phyloP scores from a whole-genome alignment of 1,140 invertebrate genomes.

The Ephestia elutella region DNA sequence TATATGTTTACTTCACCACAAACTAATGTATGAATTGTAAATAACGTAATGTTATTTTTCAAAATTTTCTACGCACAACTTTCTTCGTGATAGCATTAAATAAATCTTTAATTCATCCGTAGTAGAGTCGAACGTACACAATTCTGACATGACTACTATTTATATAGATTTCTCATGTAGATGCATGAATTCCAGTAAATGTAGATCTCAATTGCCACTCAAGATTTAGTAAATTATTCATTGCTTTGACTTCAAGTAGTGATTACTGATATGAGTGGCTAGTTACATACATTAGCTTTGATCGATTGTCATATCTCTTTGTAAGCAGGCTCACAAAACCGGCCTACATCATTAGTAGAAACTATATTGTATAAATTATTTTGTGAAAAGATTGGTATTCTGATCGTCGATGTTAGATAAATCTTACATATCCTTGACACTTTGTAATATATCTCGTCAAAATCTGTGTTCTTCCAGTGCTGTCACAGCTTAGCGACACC shows the following conservation, averaged over 20 bases:
- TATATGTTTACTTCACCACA: slow-evolving; percentile 36
- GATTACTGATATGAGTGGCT: too few species aligned
- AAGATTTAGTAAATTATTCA: not conserved
- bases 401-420: slow-evolving; percentile 54
- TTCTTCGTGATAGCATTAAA: slow-evolving; percentile 50
- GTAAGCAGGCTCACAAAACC: not conserved
- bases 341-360: not conserved
- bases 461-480: slow-evolving; percentile 66
- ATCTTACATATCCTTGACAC: slow-evolving; percentile 54
- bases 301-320: not conserved
- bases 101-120: slow-evolving; percentile 23
- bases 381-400: slow-evolving; percentile 22
- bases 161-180: not conserved
- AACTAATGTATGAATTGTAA: slow-evolving; percentile 45
- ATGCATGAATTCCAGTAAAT: not conserved
- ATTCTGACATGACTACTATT: not conserved
- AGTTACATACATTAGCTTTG: not conserved
- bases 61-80: slow-evolving; percentile 69
- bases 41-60: slow-evolving; percentile 38
- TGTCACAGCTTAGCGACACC: slow-evolving; percentile 50
- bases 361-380: too few species aligned
- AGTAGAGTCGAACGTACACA: slow-evolving; percentile 21
- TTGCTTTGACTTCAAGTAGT: not conserved
- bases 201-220: not conserved
- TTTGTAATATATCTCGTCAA: slow-evolving; percentile 32